Conservation (phyloP, 2,888 invertebrate species). For the Eudemis profundana region DNA sequence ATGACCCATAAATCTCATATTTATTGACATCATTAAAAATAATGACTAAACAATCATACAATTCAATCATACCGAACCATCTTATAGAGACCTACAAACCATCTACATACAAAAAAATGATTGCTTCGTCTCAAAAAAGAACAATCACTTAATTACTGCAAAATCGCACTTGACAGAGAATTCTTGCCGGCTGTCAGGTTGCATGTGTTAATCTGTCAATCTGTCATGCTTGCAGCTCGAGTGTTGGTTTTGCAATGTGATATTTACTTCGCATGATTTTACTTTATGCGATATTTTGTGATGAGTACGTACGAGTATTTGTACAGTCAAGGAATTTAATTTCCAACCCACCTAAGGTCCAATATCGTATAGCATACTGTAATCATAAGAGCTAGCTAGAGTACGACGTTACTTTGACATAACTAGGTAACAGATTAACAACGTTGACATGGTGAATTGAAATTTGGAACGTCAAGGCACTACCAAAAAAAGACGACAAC, state of each 20-base stretch:
- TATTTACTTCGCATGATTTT: conserved; percentile 9
- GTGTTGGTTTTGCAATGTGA: conserved; percentile 22
- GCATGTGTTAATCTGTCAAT: conserved; percentile 42
- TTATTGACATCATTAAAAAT: neutral
- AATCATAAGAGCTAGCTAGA: too few species aligned
- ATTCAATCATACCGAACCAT: conserved; percentile 29
- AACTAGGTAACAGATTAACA: too few species aligned
- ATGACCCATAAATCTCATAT: neutral
- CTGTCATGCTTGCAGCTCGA: conserved; percentile 17
- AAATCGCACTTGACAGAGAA: conserved; percentile 36
- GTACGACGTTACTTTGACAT: too few species aligned
- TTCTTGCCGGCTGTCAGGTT: conserved; percentile 34
- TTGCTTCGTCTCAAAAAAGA: conserved; percentile 17
- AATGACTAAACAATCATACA: neutral
- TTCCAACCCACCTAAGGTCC: too few species aligned
- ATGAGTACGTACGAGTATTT: too few species aligned
- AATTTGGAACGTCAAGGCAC: too few species aligned
- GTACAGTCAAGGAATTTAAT: too few species aligned
- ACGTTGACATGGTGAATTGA: too few species aligned
- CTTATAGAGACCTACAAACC: neutral
- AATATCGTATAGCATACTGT: too few species aligned
- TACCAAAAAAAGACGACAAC: too few species aligned
- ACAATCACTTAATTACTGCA: conserved; percentile 40
- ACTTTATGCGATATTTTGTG: too few species aligned
- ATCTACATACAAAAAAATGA: conserved; percentile 6